Conservation (phyloP, 2,888 invertebrate species). For the Lasioglossum lativentre region DNA sequence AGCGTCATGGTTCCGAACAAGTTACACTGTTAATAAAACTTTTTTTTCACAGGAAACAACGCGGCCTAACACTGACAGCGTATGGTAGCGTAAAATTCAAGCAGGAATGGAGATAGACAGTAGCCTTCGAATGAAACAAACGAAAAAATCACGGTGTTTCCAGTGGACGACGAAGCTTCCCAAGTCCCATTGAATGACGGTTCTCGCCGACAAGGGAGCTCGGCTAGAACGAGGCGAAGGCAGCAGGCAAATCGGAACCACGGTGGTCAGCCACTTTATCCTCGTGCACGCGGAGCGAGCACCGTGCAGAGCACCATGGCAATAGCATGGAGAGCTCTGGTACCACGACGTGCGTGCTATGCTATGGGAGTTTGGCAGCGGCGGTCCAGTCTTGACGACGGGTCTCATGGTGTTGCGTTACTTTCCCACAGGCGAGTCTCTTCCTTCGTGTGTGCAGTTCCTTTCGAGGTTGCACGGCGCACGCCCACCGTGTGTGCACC, state of each 20-base stretch:
- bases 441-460: constrained; percentile 68
- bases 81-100: too few relatives aligned
- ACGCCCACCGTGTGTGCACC: constrained; percentile 66
- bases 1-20: too few relatives aligned
- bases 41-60: too few relatives aligned
- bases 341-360: constrained; percentile 54
- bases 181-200: not conserved
- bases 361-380: constrained; percentile 80
- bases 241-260: constrained; percentile 70
- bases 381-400: constrained; percentile 77
- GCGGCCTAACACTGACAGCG: too few relatives aligned
- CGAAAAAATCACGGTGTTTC: not conserved
- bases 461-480: constrained; percentile 55
- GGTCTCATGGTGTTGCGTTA: constrained; percentile 82
- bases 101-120: too few relatives aligned
- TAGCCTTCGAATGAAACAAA: not conserved
- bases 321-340: not conserved
- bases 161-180: not conserved
- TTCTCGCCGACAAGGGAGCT: constrained; percentile 20
- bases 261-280: constrained; percentile 74
- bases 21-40: too few relatives aligned
- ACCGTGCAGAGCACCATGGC: constrained; percentile 47
- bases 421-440: constrained; percentile 79
- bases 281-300: constrained; percentile 58
- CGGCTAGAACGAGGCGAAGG: constrained; percentile 37